A percentile compares a stretch with the other conserved stretches of the same genome.
Evolutionary conservation across 2,113 vertebrate species (phyloP).

Genomic region (Sigmodon hispidus): DNA sequence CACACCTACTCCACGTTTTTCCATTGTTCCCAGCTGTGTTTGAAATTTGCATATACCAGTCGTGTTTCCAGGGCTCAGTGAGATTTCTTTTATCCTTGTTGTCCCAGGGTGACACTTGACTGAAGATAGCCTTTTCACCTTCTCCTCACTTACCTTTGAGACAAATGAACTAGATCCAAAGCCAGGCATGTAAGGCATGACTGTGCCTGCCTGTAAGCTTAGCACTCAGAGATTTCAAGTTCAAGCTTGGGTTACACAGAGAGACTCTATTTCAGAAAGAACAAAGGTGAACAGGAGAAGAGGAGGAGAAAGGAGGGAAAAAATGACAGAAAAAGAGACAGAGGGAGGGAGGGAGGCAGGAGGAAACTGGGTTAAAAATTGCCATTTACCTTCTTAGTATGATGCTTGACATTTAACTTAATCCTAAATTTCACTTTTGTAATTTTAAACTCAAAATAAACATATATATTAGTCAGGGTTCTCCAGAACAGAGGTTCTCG

Average conservation of each 20-base stretch:
- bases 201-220: no score
- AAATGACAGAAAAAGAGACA: rapidly evolving
- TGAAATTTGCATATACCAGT: neutral
- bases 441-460: neutral
- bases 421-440: neutral
- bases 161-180: neutral
- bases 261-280: neutral
- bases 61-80: neutral
- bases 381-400: neutral
- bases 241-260: no score
- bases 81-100: neutral
- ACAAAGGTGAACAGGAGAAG: neutral
- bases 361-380: neutral
- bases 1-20: neutral
- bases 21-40: neutral
- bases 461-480: neutral
- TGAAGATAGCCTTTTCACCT: neutral
- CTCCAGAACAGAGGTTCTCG: neutral
- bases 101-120: neutral
- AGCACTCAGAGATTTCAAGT: neutral
- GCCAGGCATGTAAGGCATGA: neutral
- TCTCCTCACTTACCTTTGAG: neutral
- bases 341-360: neutral
- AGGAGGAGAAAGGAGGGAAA: no score
- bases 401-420: neutral